Evolutionary conservation across 2,113 vertebrate genomes (phyloP).

Genomic region (Corythoichthys haematopterus): DNA sequence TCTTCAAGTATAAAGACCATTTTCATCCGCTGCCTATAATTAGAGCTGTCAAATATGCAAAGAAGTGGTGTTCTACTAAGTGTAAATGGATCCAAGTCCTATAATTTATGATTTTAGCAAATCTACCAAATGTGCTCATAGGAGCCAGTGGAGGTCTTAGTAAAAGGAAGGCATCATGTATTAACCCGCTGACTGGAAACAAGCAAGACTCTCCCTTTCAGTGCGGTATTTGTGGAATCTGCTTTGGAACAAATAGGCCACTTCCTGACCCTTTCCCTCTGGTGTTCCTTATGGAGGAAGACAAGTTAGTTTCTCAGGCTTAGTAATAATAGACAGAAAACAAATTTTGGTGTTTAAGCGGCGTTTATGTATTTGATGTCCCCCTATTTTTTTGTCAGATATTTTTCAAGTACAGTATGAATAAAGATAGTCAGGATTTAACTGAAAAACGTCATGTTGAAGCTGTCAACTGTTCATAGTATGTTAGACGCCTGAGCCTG

Average conservation of each 20-base stretch:
- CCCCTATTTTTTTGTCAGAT: background rate
- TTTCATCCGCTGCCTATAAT: too few species aligned
- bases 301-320: slow-evolving; percentile 31
- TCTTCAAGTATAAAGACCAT: too few species aligned
- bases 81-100: background rate
- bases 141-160: slow-evolving; percentile 12
- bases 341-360: background rate
- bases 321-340: slow-evolving; percentile 10
- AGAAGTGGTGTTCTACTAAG: too few species aligned
- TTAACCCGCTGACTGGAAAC: slow-evolving; percentile 49
- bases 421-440: background rate
- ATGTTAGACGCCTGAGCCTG: background rate
- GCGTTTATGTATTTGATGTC: background rate
- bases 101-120: background rate
- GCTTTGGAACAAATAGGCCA: slow-evolving; percentile 73
- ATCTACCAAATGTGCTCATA: background rate
- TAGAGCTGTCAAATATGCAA: too few species aligned
- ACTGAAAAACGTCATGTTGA: background rate
- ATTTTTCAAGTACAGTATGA: background rate
- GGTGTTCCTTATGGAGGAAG: slow-evolving; percentile 43
- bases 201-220: slow-evolving; percentile 53
- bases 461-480: background rate
- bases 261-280: slow-evolving; percentile 66
- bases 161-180: slow-evolving; percentile 37
- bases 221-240: slow-evolving; percentile 79